A percentile compares a stretch with the other conserved stretches of the same genome.
phyloP scores from a whole-genome alignment of 2,113 vertebrate species.

The Ptychochromis oligacanthus region DNA sequence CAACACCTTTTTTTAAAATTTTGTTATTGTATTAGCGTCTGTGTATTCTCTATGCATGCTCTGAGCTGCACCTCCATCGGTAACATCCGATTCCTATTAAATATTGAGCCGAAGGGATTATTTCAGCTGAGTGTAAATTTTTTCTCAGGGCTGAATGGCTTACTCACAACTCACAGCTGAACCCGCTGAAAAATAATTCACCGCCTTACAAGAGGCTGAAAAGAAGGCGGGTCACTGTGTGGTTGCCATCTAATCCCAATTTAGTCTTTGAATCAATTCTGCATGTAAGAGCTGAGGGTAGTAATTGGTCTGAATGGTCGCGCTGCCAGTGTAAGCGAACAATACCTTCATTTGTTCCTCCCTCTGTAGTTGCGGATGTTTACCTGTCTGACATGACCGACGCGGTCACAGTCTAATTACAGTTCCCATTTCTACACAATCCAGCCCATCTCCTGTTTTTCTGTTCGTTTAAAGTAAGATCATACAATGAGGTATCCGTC shows the following conservation, averaged over 20 bases:
- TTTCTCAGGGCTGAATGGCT: background rate
- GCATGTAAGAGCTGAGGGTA: slow-evolving; percentile 1
- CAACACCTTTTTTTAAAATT: background rate
- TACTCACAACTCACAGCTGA: slow-evolving; percentile 31
- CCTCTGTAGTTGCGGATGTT: slow-evolving; percentile 16
- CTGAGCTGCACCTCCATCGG: background rate
- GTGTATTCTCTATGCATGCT: background rate
- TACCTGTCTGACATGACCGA: slow-evolving; percentile 15
- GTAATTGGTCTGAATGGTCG: slow-evolving; percentile 36
- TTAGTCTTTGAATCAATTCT: background rate
- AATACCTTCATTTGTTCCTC: slow-evolving; percentile 26
- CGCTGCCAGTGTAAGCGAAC: background rate
- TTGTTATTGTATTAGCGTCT: background rate
- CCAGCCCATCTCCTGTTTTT: slow-evolving; percentile 19
- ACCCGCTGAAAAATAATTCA: slow-evolving; percentile 18
- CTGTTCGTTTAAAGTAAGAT: background rate
- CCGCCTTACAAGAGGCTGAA: slow-evolving; percentile 17
- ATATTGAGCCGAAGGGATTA: slow-evolving; percentile 12
- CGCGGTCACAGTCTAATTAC: slow-evolving; percentile 27
- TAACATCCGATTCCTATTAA: slow-evolving; percentile 7
- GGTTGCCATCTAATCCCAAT: slow-evolving; percentile 13
- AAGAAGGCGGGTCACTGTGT: background rate
- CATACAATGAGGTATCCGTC: slow-evolving; percentile 8
- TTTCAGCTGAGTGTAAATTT: background rate
- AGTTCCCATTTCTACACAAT: background rate